Percentiles rank a stretch among this genome's conserved stretches.
These are phyloP conservation scores for Agrotis exclamationis DNA, from an alignment of 2,888 invertebrate genomes.

Conservation along the genomic window DNA sequence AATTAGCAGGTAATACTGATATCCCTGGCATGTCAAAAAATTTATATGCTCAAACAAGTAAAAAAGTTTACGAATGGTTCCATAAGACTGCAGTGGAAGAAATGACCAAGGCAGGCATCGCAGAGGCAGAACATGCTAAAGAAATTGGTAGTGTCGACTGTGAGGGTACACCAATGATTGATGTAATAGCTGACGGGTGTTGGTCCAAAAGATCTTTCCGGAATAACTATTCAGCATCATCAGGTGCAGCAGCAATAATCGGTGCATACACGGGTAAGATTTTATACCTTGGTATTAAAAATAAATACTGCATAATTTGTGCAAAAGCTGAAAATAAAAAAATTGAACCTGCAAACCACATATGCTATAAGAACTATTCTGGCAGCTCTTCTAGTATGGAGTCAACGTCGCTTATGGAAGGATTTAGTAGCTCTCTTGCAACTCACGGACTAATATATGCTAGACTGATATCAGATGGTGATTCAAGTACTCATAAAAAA, in stretches of 20 bases:
- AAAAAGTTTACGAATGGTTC: conserved; percentile 3
- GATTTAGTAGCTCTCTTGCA: conserved; percentile 3
- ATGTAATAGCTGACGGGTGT: conserved; percentile 3
- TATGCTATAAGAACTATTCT: conserved; percentile 1
- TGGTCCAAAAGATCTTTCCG: conserved; percentile 1
- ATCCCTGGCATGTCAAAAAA: not conserved
- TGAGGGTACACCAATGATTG: not conserved
- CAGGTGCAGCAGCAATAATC: not conserved
- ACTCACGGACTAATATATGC: not conserved
- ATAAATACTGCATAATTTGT: not conserved
- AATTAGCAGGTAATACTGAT: conserved; percentile 2
- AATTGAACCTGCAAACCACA: not conserved
- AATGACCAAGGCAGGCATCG: not conserved
- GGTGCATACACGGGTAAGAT: not conserved
- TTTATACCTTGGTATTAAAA: not conserved
- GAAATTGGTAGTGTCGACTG: not conserved
- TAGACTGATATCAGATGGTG: not conserved
- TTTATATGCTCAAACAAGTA: not conserved
- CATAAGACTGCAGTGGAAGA: not conserved
- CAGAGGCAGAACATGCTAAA: not conserved
- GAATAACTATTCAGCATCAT: conserved; percentile 1
- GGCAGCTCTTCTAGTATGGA: not conserved
- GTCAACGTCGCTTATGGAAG: not conserved
- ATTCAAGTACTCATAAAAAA: not conserved
- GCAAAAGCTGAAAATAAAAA: not conserved